Conservation (phyloP, 2,113 vertebrate species). For the Peromyscus maniculatus region DNA sequence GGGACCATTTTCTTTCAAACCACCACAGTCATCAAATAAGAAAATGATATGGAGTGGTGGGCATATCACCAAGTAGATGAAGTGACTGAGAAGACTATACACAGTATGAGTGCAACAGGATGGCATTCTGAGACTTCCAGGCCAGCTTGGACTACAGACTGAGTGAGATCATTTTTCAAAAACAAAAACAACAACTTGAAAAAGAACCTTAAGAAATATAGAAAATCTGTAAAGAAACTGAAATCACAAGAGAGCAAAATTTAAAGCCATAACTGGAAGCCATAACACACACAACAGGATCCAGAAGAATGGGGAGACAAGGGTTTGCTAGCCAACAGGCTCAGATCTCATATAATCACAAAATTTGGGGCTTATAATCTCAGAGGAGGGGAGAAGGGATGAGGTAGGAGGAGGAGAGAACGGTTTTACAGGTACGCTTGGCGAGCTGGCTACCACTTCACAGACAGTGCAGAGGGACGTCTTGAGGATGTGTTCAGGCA, state of each 20-base stretch:
- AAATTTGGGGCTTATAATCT: not conserved
- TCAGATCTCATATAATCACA: not conserved
- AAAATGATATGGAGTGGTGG: not conserved
- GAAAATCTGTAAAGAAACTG: not conserved
- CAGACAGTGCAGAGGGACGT: not conserved
- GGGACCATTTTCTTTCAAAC: not conserved
- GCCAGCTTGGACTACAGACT: not conserved
- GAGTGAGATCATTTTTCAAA: not conserved
- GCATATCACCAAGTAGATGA: not conserved
- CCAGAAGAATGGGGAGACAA: not conserved
- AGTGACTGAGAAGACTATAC: not conserved
- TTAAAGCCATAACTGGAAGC: not conserved
- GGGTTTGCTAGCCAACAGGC: not conserved
- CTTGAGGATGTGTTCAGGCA: not conserved
- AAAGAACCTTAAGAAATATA: not conserved
- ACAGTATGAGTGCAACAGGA: not conserved
- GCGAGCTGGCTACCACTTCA: not conserved
- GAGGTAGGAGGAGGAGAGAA: not conserved
- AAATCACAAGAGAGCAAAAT: not conserved
- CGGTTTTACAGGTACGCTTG: fast-evolving
- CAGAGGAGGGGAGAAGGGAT: not conserved
- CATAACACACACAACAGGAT: not conserved
- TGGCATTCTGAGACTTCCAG: not conserved
- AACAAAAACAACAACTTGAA: not conserved
- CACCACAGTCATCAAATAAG: not conserved